phyloP scores from a whole-genome alignment of 2,797 vertebrate species.

The Onychomys leucogaster region DNA sequence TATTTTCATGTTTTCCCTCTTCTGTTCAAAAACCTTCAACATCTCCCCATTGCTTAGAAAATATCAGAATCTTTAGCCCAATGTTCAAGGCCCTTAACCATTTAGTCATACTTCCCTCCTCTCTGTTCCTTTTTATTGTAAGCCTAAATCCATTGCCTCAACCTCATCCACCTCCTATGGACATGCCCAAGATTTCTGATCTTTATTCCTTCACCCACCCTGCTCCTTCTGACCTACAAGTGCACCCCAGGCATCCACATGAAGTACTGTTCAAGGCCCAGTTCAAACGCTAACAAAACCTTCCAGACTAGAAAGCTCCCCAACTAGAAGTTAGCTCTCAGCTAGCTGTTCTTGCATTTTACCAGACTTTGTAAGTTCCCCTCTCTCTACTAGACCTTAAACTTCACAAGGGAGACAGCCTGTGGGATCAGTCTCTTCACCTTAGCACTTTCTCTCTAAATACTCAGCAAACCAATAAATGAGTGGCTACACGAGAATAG shows the following conservation, averaged over 20 bases:
- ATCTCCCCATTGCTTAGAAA: background rate
- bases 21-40: background rate
- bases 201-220: background rate
- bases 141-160: background rate
- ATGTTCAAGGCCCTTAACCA: background rate
- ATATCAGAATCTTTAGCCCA: slow-evolving; percentile 15
- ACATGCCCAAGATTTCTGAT: background rate
- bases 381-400: background rate
- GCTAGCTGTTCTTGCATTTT: background rate
- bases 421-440: background rate
- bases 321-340: background rate
- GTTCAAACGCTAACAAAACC: background rate
- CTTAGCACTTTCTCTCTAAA: background rate
- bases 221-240: background rate
- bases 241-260: background rate
- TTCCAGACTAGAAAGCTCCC: background rate
- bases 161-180: background rate
- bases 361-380: background rate
- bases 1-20: background rate
- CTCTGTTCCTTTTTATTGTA: background rate
- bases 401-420: background rate
- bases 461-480: background rate
- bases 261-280: background rate
- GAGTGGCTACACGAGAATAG: background rate
- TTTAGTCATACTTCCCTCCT: background rate